Evolutionary conservation across 2,113 vertebrate genomes (phyloP), one percentile per base, ranked within the genome.

Genomic region (Oncorhynchus mykiss): DNA sequence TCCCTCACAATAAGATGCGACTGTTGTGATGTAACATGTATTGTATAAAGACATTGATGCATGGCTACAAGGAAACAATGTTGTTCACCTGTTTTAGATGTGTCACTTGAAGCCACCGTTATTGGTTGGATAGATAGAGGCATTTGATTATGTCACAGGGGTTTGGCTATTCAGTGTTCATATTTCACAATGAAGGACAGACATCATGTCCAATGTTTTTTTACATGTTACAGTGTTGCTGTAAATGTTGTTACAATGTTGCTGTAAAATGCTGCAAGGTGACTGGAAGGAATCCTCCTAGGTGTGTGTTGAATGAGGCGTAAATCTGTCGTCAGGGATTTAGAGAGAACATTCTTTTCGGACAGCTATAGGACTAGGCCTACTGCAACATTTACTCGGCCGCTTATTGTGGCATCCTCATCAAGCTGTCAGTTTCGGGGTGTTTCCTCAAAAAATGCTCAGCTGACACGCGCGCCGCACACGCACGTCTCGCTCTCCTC

Each of bases 361-460:
- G 62, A 2, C 79, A 59, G 67, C 9, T 54, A 39, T 12, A 39
- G 72, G 39, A 68, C 67, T 12, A 29, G 72, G 39, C 29, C 67
- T 67, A 57, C 8, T 4, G 73, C 76, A 31, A 73, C 64, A 75
- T 48, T n/a, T n/a, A 14, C 22, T 45, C 20, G 20, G 27, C 13
- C 68, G 59, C 25, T 77, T 31, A 25, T 66, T 76, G 34, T 74
- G 73, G 51, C 69, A 49, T 31, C 62, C 31, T 74, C 11, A 39
- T 70, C 13, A 48, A 54, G 51, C 51, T 78, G 70, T 71, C 75
- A 59, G 75, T 72, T 68, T 80, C 80, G 39, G 87, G 85, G 88
- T 90, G 90, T 88, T 92, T 88, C 83, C 88, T 89, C 71, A 77
- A 59, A 73, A 73, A 54, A 82, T 14, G 49, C 25, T 69, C 54